phyloP scores from a whole-genome alignment of 2,888 invertebrate species.

The Ichneumon xanthorius region DNA sequence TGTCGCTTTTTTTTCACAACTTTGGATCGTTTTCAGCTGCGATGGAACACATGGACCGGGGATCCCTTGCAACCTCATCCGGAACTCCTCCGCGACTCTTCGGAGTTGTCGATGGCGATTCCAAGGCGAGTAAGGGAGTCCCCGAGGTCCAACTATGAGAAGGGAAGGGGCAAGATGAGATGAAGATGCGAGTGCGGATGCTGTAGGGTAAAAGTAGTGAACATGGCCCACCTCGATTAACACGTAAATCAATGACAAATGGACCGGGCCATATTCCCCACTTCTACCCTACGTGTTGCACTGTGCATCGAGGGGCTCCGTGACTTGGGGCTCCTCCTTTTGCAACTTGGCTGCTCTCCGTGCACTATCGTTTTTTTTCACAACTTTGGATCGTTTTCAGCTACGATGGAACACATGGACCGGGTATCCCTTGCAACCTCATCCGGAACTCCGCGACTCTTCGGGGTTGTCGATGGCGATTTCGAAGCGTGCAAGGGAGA shows the following conservation, averaged over 20 bases:
- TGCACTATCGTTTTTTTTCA: slow-evolving; percentile 18
- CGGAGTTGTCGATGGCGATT: not conserved
- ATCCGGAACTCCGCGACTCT: not conserved
- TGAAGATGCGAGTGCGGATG: not conserved
- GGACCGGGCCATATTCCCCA: too few relatives aligned
- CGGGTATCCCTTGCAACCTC: not conserved
- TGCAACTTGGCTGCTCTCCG: slow-evolving; percentile 58
- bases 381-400: slow-evolving; percentile 21
- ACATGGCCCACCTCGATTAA: too few relatives aligned
- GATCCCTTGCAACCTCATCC: not conserved
- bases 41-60: not conserved
- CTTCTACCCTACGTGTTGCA: too few relatives aligned
- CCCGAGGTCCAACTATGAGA: not conserved
- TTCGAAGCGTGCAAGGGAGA: not conserved
- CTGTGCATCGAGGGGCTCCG: not conserved
- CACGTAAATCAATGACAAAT: too few relatives aligned
- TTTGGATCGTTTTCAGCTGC: slow-evolving; percentile 6
- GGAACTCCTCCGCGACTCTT: not conserved
- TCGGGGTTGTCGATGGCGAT: not conserved
- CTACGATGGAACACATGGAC: not conserved
- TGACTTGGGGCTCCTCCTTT: slow-evolving; percentile 13
- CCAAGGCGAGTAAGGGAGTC: not conserved
- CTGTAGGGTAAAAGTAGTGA: too few relatives aligned
- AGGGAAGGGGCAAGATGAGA: not conserved
- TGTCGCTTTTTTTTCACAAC: slow-evolving; percentile 27